phyloP scores from a whole-genome alignment of 2,888 invertebrate genomes.

The Prosopocoilus inquinatus region DNA sequence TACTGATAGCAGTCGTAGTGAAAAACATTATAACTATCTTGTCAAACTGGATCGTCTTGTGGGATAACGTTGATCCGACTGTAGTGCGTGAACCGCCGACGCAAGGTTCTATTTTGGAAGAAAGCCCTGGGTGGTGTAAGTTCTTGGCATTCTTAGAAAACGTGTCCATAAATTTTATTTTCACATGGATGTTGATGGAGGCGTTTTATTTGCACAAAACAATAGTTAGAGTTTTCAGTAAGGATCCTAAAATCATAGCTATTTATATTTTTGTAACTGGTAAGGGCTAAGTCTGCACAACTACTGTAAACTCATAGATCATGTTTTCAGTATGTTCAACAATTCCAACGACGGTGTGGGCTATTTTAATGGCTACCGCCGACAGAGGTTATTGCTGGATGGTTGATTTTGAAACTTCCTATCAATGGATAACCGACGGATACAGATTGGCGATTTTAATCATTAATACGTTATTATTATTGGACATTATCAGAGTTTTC shows the following conservation, averaged over 20 bases:
- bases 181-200: conserved; percentile 68
- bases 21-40: conserved; percentile 60
- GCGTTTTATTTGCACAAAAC: conserved; percentile 65
- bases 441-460: conserved; percentile 59
- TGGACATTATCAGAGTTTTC: conserved; percentile 62
- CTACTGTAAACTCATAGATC: neutral
- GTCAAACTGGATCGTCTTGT: conserved; percentile 57
- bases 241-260: conserved; percentile 54
- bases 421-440: conserved; percentile 63
- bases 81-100: no score
- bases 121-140: conserved; percentile 56
- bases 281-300: conserved; percentile 33
- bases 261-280: conserved; percentile 53
- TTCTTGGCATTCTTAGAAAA: conserved; percentile 57
- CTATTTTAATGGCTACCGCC: conserved; percentile 52
- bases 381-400: conserved; percentile 63
- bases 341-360: conserved; percentile 58
- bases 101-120: conserved; percentile 46
- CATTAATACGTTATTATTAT: conserved; percentile 59
- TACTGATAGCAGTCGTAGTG: conserved; percentile 58
- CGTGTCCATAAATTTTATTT: conserved; percentile 59
- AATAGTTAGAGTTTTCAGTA: conserved; percentile 63
- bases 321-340: conserved; percentile 48
- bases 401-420: conserved; percentile 54
- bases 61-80: conserved; percentile 46